phyloP scores from a whole-genome alignment of 2,113 vertebrate genomes.

The Chroicocephalus ridibundus region DNA sequence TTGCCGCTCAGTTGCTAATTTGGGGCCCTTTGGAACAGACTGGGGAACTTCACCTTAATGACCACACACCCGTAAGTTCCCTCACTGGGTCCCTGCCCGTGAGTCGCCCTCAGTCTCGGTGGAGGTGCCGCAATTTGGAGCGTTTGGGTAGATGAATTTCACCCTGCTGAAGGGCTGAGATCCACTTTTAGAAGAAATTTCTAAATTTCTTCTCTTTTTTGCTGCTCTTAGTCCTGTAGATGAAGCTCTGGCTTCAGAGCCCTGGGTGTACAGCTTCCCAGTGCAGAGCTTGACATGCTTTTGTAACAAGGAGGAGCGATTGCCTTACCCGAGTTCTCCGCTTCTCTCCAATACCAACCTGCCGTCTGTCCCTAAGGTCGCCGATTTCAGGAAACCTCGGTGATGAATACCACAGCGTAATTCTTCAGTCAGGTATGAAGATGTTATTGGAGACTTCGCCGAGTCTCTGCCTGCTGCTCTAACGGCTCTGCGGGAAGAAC shows the following conservation, averaged over 20 bases:
- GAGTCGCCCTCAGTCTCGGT: not conserved
- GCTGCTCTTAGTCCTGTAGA: not conserved
- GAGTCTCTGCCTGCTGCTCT: not conserved
- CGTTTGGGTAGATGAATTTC: not conserved
- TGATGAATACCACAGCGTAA: fast-evolving
- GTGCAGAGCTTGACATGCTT: not conserved
- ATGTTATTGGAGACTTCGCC: not conserved
- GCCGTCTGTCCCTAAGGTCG: not conserved
- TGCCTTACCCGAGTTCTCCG: not conserved
- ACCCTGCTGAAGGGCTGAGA: not conserved
- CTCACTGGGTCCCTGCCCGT: fast-evolving
- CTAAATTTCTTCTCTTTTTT: too few species aligned
- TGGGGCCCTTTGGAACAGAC: not conserved
- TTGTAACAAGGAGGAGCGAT: not conserved
- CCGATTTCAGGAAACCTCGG: not conserved
- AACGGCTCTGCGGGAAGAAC: not conserved
- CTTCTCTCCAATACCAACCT: not conserved
- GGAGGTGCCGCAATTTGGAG: not conserved
- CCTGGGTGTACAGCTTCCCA: not conserved
- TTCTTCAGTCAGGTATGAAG: not conserved
- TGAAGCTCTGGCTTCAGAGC: not conserved
- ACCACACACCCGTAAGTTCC: not conserved
- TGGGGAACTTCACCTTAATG: not conserved
- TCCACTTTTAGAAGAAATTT: not conserved
- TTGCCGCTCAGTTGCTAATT: not conserved